Conservation (phyloP, 2,888 invertebrate genomes). For the Campoplex capitator region DNA sequence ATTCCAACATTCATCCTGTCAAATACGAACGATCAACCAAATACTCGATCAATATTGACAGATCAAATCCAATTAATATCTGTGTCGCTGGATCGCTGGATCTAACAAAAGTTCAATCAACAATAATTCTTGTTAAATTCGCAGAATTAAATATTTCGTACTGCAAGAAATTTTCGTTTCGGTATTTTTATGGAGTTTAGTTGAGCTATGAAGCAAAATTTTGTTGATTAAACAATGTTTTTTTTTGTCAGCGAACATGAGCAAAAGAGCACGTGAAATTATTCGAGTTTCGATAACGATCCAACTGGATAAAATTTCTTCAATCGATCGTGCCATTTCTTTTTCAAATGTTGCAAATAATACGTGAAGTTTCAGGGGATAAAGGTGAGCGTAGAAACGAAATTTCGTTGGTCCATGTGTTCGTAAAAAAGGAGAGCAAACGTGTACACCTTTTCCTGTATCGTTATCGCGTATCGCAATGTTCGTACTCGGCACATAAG, state of each 20-base stretch:
- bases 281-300: not conserved
- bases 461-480: conserved; percentile 69
- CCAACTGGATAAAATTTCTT: not conserved
- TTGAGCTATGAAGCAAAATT: too few species aligned
- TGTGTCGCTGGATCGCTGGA: not conserved
- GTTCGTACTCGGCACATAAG: conserved; percentile 45
- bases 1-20: conserved; percentile 1
- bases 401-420: not conserved
- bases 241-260: too few species aligned
- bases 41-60: not conserved
- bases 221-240: too few species aligned
- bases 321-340: not conserved
- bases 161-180: too few species aligned
- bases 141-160: too few species aligned
- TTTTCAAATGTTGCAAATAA: not conserved
- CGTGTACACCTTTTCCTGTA: conserved; percentile 48
- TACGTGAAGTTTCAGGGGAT: not conserved
- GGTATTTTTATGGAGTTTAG: too few species aligned
- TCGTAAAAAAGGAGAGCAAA: conserved; percentile 50
- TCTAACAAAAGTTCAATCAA: too few species aligned
- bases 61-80: not conserved
- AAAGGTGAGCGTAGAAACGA: conserved; percentile 2
- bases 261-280: too few species aligned
- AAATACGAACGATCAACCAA: not conserved
- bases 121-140: too few species aligned